Evolutionary conservation across 2,113 vertebrate genomes (phyloP).

Genomic region (Ochotona curzoniae): DNA sequence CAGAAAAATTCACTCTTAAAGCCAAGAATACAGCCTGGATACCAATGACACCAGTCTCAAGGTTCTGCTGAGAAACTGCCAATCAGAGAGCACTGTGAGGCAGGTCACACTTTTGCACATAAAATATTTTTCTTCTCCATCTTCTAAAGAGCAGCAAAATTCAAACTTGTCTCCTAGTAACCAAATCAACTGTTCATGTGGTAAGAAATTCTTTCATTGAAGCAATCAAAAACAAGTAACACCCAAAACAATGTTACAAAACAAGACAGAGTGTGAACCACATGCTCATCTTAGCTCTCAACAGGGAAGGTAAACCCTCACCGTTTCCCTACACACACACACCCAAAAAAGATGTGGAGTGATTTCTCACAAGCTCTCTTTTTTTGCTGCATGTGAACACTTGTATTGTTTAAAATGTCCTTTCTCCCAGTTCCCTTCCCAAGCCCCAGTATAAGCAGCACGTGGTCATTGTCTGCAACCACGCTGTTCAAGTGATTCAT

Average conservation of each 20-base stretch:
- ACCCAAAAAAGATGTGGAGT: not conserved
- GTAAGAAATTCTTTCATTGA: not conserved
- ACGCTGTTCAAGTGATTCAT: not conserved
- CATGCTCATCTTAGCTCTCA: not conserved
- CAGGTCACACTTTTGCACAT: not conserved
- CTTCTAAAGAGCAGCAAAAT: conserved; percentile 21
- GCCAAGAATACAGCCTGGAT: not conserved
- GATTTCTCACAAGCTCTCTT: not conserved
- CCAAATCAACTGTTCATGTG: not conserved
- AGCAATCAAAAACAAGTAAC: not conserved
- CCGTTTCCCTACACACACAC: too few species aligned
- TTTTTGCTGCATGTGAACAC: not conserved
- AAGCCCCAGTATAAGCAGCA: not conserved
- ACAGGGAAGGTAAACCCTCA: not conserved
- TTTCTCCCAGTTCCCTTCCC: not conserved
- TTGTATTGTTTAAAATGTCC: not conserved
- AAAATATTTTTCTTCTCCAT: not conserved
- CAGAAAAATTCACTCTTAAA: not conserved
- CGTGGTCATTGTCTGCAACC: not conserved
- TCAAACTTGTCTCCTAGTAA: not conserved
- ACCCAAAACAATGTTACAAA: not conserved
- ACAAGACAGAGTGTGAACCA: not conserved
- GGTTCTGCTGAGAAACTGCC: not conserved
- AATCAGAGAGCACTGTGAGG: not conserved
- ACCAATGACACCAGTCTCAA: not conserved